These are phyloP conservation scores for Parotocinclus haroldoi DNA, from an alignment of 2,797 vertebrate genomes.

Conservation along the genomic window DNA sequence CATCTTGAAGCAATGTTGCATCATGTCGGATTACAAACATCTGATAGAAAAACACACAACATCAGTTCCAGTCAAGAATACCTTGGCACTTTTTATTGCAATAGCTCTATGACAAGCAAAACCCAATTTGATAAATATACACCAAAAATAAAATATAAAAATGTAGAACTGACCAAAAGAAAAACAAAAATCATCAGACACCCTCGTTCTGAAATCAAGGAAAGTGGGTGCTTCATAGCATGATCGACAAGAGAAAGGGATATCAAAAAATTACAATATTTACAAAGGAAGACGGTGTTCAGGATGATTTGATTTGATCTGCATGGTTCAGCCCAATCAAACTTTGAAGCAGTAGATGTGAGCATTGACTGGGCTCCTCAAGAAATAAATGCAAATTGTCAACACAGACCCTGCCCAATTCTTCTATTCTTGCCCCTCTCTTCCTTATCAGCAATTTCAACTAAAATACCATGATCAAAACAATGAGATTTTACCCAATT, in stretches of 20 bases:
- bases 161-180: constrained; percentile 43
- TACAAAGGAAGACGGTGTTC: constrained; percentile 56
- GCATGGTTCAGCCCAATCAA: constrained; percentile 38
- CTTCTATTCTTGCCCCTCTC: background rate
- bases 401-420: constrained; percentile 34
- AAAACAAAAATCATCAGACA: constrained; percentile 41
- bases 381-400: constrained; percentile 33
- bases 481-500: constrained; percentile 24
- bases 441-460: constrained; percentile 18
- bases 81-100: constrained; percentile 57
- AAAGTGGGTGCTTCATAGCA: constrained; percentile 43
- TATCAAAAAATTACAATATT: constrained; percentile 55
- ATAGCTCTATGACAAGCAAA: constrained; percentile 59
- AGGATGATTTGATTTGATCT: constrained; percentile 27
- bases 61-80: constrained; percentile 40
- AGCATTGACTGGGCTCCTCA: constrained; percentile 32
- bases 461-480: constrained; percentile 12
- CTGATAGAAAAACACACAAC: constrained; percentile 23
- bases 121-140: constrained; percentile 54
- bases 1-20: constrained; percentile 37
- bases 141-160: constrained; percentile 53
- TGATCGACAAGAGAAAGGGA: constrained; percentile 45
- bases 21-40: constrained; percentile 36
- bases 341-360: constrained; percentile 32
- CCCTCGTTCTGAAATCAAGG: constrained; percentile 37